phyloP scores from a whole-genome alignment of 2,797 vertebrate genomes.

The Acestrorhynchus altus region DNA sequence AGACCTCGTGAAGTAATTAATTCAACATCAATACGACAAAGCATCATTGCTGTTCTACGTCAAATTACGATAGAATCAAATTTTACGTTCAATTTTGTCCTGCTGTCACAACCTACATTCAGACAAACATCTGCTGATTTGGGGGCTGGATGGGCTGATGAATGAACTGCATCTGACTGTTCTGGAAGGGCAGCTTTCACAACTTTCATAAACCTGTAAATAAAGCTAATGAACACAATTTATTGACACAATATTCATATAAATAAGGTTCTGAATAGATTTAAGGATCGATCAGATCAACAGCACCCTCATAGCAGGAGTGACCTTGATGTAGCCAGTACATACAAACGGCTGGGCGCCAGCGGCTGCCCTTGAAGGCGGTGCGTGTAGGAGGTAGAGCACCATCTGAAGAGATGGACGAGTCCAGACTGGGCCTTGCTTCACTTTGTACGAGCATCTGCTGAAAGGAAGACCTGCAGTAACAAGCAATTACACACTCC shows the following conservation, averaged over 20 bases:
- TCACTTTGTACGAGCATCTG: slow-evolving; percentile 72
- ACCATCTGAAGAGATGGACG: slow-evolving; percentile 84
- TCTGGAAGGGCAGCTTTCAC: background rate
- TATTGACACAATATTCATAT: slow-evolving; percentile 79
- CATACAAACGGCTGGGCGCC: slow-evolving; percentile 83
- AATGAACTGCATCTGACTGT: background rate
- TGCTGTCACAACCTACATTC: no score
- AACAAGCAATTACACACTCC: slow-evolving; percentile 73
- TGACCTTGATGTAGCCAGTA: slow-evolving; percentile 93
- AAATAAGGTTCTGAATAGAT: slow-evolving; percentile 88
- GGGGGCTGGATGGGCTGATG: no score
- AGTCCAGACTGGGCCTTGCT: slow-evolving; percentile 75
- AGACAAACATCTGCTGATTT: no score
- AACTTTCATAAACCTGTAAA: slow-evolving; percentile 73
- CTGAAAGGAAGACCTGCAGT: slow-evolving; percentile 53
- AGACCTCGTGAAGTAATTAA: no score
- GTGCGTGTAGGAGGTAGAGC: slow-evolving; percentile 92
- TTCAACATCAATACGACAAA: no score
- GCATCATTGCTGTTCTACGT: no score
- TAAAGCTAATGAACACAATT: slow-evolving; percentile 71
- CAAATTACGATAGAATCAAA: no score
- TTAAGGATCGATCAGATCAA: slow-evolving; percentile 82
- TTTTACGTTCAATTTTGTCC: no score
- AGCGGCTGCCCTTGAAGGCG: slow-evolving; percentile 80
- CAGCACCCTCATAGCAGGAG: slow-evolving; percentile 84